Conservation (phyloP, 2,888 invertebrate species). For the Cotesia congregata region DNA sequence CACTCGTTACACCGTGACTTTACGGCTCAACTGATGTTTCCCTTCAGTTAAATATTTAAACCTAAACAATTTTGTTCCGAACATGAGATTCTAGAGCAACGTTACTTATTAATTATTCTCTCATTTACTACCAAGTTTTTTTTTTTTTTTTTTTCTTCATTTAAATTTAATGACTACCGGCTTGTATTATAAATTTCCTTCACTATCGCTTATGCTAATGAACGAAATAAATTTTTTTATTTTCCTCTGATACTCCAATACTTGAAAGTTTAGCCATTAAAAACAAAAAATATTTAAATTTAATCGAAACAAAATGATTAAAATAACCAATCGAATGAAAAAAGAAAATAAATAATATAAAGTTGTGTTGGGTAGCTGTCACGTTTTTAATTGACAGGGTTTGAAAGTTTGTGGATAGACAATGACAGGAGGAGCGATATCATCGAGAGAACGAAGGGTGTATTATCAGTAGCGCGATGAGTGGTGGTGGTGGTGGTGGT, state of each 20-base stretch:
- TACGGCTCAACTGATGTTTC: not conserved
- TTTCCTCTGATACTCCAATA: too few relatives aligned
- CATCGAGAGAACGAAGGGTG: constrained; percentile 5
- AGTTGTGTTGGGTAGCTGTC: not conserved
- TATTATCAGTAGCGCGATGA: constrained; percentile 13
- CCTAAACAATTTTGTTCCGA: not conserved
- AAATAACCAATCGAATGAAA: not conserved
- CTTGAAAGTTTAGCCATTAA: too few relatives aligned
- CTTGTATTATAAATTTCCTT: too few relatives aligned
- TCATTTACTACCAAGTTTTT: too few relatives aligned
- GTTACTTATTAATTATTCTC: too few relatives aligned
- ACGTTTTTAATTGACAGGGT: constrained; percentile 11
- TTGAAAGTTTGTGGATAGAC: constrained; percentile 8
- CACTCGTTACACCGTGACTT: not conserved
- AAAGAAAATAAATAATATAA: not conserved
- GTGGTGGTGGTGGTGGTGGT: constrained; percentile 1
- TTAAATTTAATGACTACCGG: too few relatives aligned
- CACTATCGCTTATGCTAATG: too few relatives aligned
- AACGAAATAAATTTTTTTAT: too few relatives aligned
- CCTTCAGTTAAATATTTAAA: not conserved
- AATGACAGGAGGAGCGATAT: constrained; percentile 3
- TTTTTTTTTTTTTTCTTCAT: too few relatives aligned
- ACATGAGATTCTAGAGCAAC: too few relatives aligned
- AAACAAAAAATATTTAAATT: not conserved
- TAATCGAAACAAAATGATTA: not conserved